These are phyloP conservation scores for Melanaphis sacchari DNA, from an alignment of 1,140 invertebrate genomes.

Conservation along the genomic window DNA sequence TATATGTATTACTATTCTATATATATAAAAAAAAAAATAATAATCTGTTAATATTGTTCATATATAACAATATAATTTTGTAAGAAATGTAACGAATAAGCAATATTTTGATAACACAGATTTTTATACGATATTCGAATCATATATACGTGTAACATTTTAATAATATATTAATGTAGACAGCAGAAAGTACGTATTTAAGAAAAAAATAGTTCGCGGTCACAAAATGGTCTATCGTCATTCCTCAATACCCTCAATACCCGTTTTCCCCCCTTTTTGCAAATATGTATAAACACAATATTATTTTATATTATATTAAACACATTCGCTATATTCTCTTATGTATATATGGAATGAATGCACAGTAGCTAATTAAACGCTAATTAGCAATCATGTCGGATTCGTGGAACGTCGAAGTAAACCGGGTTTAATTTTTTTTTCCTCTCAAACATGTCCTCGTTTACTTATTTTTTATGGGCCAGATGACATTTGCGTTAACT, in stretches of 20 bases:
- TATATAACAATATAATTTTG: neutral
- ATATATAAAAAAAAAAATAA: no score
- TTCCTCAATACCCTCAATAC: neutral
- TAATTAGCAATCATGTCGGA: slow-evolving; percentile 52
- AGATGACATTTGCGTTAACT: slow-evolving; percentile 51
- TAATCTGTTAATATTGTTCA: no score
- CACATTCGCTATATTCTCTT: neutral
- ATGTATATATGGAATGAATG: slow-evolving; percentile 20
- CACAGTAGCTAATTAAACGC: slow-evolving; percentile 44
- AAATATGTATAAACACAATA: neutral
- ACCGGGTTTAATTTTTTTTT: slow-evolving; percentile 43
- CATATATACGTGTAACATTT: no score
- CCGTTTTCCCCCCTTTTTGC: neutral
- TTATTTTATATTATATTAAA: neutral
- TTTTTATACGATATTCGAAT: neutral
- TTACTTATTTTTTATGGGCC: slow-evolving; percentile 40
- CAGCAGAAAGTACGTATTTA: neutral
- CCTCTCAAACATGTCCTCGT: slow-evolving; percentile 40
- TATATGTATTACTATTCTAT: neutral
- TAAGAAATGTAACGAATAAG: neutral
- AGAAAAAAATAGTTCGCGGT: neutral
- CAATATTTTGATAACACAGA: neutral
- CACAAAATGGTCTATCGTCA: neutral
- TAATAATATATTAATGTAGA: neutral
- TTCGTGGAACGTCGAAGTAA: slow-evolving; percentile 52